These are phyloP conservation scores for Pangasius macronema DNA, from an alignment of 2,797 vertebrate species.

Conservation along the genomic window DNA sequence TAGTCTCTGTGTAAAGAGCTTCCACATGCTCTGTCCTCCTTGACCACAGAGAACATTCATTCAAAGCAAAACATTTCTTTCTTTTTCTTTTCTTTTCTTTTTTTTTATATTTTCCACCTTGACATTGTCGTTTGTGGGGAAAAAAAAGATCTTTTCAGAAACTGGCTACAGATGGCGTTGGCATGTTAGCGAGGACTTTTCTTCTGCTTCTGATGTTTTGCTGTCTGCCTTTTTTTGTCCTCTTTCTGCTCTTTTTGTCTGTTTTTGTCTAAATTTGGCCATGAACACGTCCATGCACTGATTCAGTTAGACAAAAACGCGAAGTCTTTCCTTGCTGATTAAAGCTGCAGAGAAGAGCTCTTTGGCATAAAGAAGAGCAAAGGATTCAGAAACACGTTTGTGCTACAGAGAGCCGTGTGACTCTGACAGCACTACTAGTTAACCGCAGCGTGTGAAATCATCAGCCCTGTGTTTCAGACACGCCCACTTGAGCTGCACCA, in stretches of 20 bases:
- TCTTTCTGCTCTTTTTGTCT: neutral
- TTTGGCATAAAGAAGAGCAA: neutral
- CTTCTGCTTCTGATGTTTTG: neutral
- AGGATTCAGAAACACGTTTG: neutral
- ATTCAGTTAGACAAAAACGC: neutral
- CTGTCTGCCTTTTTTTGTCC: neutral
- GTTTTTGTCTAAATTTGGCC: neutral
- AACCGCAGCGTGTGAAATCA: neutral
- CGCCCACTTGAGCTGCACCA: neutral
- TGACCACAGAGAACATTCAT: neutral
- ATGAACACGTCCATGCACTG: neutral
- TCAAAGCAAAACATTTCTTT: neutral
- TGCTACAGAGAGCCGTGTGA: neutral
- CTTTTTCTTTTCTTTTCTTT: neutral
- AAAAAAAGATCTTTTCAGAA: neutral
- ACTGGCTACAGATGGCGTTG: neutral
- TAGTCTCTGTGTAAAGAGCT: neutral
- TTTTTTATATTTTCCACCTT: neutral
- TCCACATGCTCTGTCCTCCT: neutral
- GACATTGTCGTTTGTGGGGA: neutral
- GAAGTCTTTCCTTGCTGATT: neutral
- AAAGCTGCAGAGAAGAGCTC: neutral
- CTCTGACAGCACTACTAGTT: neutral
- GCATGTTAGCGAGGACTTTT: neutral
- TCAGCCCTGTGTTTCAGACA: neutral